A percentile compares a stretch with the other conserved stretches of the same genome.
These are phyloP conservation scores for Agriopis leucophaearia DNA, from an alignment of 2,888 invertebrate genomes.

Conservation along the genomic window DNA sequence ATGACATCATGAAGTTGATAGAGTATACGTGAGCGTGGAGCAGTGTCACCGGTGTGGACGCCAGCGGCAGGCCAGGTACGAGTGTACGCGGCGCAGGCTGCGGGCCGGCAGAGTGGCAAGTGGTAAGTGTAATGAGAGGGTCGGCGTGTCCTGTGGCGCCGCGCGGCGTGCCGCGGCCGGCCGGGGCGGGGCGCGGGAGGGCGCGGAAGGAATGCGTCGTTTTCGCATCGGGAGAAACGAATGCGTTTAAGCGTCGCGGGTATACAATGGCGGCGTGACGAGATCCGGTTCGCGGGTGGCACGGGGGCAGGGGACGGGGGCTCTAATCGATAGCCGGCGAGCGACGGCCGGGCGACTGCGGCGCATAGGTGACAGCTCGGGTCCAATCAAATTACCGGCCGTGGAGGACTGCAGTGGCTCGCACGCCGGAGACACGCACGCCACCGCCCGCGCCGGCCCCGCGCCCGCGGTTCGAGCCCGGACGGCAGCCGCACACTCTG, in stretches of 20 bases:
- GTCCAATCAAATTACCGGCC: conserved; percentile 85
- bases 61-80: conserved; percentile 23
- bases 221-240: conserved; percentile 87
- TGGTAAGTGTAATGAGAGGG: conserved; percentile 77
- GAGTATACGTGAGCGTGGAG: conserved; percentile 28
- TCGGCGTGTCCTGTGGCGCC: conserved; percentile 67
- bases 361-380: conserved; percentile 86
- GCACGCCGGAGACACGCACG: conserved; percentile 71
- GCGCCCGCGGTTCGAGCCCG: conserved; percentile 49
- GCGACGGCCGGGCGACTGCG: conserved; percentile 85
- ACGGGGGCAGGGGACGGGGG: conserved; percentile 76
- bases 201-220: conserved; percentile 87
- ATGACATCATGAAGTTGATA: conserved; percentile 46
- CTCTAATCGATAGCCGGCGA: conserved; percentile 86
- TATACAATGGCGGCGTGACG: conserved; percentile 87
- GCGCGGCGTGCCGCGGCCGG: conserved; percentile 67
- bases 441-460: conserved; percentile 57
- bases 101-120: conserved; percentile 27
- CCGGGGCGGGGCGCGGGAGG: conserved; percentile 73
- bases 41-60: conserved; percentile 11
- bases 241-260: conserved; percentile 87
- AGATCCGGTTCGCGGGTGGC: conserved; percentile 85
- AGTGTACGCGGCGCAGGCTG: conserved; percentile 13
- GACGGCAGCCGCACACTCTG: conserved; percentile 60
- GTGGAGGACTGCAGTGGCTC: conserved; percentile 79